Percentiles rank a stretch among this genome's conserved stretches.
phyloP scores from a whole-genome alignment of 2,888 invertebrate genomes.

The Lithophane leautieri region DNA sequence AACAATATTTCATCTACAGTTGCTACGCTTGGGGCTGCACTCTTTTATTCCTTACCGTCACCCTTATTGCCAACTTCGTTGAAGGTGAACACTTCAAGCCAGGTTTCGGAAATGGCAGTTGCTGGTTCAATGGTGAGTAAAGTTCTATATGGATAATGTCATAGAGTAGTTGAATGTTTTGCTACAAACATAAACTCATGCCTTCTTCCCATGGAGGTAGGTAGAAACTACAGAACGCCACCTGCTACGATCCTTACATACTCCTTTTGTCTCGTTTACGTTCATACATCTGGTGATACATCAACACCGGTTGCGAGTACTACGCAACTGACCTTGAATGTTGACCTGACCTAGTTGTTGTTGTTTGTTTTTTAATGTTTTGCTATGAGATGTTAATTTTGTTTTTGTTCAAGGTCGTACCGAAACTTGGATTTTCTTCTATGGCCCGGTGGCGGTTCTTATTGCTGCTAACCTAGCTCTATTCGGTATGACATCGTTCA shows the following conservation, averaged over 20 bases:
- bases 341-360: too few relatives aligned
- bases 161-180: background rate
- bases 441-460: constrained; percentile 92
- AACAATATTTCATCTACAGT: constrained; percentile 90
- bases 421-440: constrained; percentile 92
- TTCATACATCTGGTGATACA: too few relatives aligned
- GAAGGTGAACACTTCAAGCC: constrained; percentile 90
- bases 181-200: too few relatives aligned
- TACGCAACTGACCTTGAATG: too few relatives aligned
- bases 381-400: background rate
- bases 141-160: background rate
- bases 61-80: constrained; percentile 88
- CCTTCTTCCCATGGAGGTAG: too few relatives aligned
- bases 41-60: constrained; percentile 85
- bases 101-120: constrained; percentile 89
- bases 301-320: too few relatives aligned
- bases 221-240: too few relatives aligned
- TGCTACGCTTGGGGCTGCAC: constrained; percentile 91
- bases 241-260: too few relatives aligned
- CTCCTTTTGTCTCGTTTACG: too few relatives aligned
- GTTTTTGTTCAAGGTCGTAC: constrained; percentile 81
- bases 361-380: too few relatives aligned
- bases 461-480: constrained; percentile 90
- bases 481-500: constrained; percentile 90
- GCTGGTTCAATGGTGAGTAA: constrained; percentile 92